Conservation (phyloP, 2,888 invertebrate species). For the Chymomyza fuscimana region DNA sequence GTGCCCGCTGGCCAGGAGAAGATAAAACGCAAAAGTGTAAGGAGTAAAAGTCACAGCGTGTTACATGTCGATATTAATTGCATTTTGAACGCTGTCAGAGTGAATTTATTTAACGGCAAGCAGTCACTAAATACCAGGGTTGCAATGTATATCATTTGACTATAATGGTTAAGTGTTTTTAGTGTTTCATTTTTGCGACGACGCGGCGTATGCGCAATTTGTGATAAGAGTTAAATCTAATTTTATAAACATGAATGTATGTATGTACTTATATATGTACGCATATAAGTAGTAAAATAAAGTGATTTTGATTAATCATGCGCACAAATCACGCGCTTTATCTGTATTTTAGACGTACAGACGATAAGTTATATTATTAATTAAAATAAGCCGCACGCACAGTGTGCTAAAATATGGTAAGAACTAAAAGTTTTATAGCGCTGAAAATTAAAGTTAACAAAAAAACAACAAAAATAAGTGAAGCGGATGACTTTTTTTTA, state of each 20-base stretch:
- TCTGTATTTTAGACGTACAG: background rate
- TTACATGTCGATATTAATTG: constrained; percentile 47
- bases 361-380: constrained; percentile 7
- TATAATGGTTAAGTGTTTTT: background rate
- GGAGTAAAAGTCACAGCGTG: constrained; percentile 20
- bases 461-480: no score
- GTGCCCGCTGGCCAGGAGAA: constrained; percentile 4
- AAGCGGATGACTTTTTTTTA: no score
- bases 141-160: background rate
- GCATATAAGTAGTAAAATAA: constrained; percentile 15
- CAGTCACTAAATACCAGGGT: background rate
- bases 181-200: background rate
- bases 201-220: constrained; percentile 33
- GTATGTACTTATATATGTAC: constrained; percentile 12
- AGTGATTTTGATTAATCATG: constrained; percentile 31
- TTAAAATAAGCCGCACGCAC: constrained; percentile 8
- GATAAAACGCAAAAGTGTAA: constrained; percentile 2
- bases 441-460: background rate
- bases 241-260: background rate
- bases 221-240: constrained; percentile 25
- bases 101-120: constrained; percentile 33
- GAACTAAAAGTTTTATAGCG: background rate
- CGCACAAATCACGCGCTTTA: constrained; percentile 31
- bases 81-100: constrained; percentile 45
- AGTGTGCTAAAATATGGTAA: constrained; percentile 17